phyloP scores from a whole-genome alignment of 2,797 vertebrate genomes.

The Poecilia picta region DNA sequence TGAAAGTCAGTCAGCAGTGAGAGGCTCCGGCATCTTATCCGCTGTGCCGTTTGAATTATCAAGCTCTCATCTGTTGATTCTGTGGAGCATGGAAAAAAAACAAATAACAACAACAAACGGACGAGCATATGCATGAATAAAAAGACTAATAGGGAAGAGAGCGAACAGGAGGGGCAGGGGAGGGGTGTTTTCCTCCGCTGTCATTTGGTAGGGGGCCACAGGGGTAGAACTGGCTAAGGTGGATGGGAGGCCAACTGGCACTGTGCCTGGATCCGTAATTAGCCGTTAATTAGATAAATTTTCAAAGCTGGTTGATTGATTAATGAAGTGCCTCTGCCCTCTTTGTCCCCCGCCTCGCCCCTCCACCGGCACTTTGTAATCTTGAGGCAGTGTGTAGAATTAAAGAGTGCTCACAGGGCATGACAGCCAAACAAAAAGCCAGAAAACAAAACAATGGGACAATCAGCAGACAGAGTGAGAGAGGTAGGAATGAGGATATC shows the following conservation, averaged over 20 bases:
- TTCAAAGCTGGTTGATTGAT: conserved; percentile 83
- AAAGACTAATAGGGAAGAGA: conserved; percentile 52
- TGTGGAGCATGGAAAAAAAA: conserved; percentile 6
- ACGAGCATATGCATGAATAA: conserved; percentile 37
- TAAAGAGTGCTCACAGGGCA: conserved; percentile 74
- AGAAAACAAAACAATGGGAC: conserved; percentile 32
- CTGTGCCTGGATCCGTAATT: conserved; percentile 75
- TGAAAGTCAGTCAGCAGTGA: conserved; percentile 20
- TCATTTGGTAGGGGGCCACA: conserved; percentile 58
- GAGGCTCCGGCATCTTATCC: conserved; percentile 14
- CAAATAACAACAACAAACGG: background rate
- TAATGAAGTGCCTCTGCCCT: conserved; percentile 80
- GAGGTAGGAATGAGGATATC: conserved; percentile 18
- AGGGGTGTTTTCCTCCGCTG: conserved; percentile 66
- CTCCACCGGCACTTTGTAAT: conserved; percentile 17
- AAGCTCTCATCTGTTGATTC: conserved; percentile 37
- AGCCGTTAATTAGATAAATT: conserved; percentile 79
- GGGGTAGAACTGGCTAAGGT: conserved; percentile 60
- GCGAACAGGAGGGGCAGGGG: conserved; percentile 38
- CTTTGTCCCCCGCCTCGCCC: conserved; percentile 31
- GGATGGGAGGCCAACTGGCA: conserved; percentile 70
- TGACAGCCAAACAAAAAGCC: conserved; percentile 66
- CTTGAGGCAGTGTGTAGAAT: conserved; percentile 52
- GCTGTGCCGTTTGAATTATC: conserved; percentile 25
- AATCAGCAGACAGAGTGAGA: conserved; percentile 41